Percentiles rank a stretch among this genome's conserved stretches.
These are phyloP conservation scores for Paraescarpia echinospica DNA, from an alignment of 1,140 invertebrate species.

Conservation along the genomic window DNA sequence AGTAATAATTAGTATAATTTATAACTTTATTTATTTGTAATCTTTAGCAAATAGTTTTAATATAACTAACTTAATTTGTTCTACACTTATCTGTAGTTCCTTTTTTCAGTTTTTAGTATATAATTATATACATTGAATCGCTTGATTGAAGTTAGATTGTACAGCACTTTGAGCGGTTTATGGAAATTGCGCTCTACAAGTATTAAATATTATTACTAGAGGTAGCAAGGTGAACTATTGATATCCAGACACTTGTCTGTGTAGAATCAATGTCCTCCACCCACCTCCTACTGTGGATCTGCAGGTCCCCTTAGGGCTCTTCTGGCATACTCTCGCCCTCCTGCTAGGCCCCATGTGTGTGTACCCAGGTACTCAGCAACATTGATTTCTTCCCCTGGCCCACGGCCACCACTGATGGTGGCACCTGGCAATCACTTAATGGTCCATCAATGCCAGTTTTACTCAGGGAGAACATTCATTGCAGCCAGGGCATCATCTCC, in stretches of 20 bases:
- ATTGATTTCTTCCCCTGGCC: neutral
- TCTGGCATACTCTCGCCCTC: neutral
- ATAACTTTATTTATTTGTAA: too few relatives aligned
- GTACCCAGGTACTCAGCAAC: neutral
- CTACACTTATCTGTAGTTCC: too few relatives aligned
- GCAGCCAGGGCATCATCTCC: neutral
- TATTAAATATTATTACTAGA: too few relatives aligned
- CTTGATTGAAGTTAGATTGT: too few relatives aligned
- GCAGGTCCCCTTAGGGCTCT: neutral
- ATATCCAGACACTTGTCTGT: neutral
- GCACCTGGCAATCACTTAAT: neutral
- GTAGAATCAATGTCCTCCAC: neutral
- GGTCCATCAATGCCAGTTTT: neutral
- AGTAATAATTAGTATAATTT: too few relatives aligned
- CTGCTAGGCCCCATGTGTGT: neutral
- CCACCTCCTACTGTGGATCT: neutral
- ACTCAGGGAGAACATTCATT: neutral
- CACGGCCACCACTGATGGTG: neutral
- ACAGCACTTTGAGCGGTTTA: too few relatives aligned
- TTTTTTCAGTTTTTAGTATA: too few relatives aligned
- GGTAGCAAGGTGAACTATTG: too few relatives aligned
- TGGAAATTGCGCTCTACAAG: too few relatives aligned
- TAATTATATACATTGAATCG: too few relatives aligned
- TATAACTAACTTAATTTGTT: too few relatives aligned
- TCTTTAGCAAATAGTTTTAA: too few relatives aligned